phyloP scores from a whole-genome alignment of 37 sponge, comb jelly and placozoan genomes.

The Chondrosia reniformis region DNA sequence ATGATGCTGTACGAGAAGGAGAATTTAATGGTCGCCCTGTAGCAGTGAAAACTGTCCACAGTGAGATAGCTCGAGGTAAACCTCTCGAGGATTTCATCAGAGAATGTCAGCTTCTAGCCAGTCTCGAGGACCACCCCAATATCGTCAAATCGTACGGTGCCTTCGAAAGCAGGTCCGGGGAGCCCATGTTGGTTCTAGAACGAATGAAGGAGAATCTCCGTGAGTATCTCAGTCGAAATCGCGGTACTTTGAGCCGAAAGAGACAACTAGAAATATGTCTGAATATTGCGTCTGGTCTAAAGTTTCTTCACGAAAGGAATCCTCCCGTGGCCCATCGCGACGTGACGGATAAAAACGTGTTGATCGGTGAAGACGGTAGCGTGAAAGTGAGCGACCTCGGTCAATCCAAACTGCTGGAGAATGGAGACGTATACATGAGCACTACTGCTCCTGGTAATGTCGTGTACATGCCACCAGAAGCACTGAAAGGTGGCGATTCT shows the following conservation, averaged over 20 bases:
- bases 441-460: background rate
- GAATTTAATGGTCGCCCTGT: too few species aligned
- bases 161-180: background rate
- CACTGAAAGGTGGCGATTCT: background rate
- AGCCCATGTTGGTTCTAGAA: background rate
- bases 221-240: background rate
- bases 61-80: too few species aligned
- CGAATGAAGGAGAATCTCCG: background rate
- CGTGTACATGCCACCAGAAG: conserved; percentile 15
- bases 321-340: conserved; percentile 7
- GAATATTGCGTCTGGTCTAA: background rate
- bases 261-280: background rate
- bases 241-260: background rate
- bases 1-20: too few species aligned
- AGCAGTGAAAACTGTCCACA: too few species aligned
- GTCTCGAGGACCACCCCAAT: background rate
- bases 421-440: background rate
- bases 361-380: background rate
- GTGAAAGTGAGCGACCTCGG: conserved; percentile 8
- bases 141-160: background rate
- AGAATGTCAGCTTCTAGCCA: background rate
- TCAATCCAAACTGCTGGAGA: background rate
- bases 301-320: background rate
- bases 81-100: background rate
- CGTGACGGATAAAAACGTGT: background rate